These are phyloP conservation scores for Heteronetta atricapilla DNA, from an alignment of 2,113 vertebrate species.

Conservation along the genomic window DNA sequence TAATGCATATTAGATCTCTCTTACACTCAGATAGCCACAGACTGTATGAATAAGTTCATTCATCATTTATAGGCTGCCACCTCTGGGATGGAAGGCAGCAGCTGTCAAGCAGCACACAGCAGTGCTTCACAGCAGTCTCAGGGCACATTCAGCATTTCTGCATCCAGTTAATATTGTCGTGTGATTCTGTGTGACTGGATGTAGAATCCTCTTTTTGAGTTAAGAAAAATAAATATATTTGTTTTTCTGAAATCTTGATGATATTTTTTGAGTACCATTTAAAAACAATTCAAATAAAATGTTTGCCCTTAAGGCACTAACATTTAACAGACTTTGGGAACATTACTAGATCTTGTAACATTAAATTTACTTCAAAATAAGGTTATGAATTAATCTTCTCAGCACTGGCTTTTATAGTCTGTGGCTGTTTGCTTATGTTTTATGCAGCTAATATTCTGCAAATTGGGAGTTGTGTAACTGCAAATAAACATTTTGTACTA, in stretches of 20 bases:
- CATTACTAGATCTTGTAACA: background rate
- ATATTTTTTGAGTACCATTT: background rate
- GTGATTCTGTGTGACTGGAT: background rate
- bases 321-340: too few species aligned
- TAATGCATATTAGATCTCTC: background rate
- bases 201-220: background rate
- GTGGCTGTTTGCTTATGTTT: conserved; percentile 11
- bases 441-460: conserved; percentile 22
- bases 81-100: conserved; percentile 21
- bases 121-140: background rate
- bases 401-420: background rate
- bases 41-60: conserved; percentile 30
- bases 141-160: background rate
- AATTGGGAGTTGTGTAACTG: background rate
- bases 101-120: background rate
- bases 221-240: background rate
- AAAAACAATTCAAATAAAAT: background rate
- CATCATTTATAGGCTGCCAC: conserved; percentile 20
- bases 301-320: background rate
- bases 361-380: background rate
- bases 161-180: background rate
- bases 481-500: conserved; percentile 39
- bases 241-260: background rate
- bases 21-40: background rate
- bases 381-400: conserved; percentile 15